A percentile compares a stretch with the other conserved stretches of the same genome.
Evolutionary conservation across 2,113 vertebrate species (phyloP).

Genomic region (Oenanthe melanoleuca): DNA sequence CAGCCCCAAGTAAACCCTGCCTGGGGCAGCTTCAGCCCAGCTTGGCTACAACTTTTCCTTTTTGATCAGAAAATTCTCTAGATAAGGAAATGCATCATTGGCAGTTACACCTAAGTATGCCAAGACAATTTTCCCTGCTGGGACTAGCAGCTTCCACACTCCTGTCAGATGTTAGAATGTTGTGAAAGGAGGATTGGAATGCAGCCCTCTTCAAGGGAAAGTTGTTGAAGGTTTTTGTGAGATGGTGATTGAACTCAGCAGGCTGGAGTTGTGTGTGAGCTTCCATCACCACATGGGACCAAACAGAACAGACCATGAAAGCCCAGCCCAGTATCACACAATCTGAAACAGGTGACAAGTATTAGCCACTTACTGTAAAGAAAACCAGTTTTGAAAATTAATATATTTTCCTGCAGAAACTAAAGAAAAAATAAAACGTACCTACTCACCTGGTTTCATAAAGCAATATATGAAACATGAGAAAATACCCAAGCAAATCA

Average conservation of each 20-base stretch:
- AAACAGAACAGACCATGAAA: accelerated
- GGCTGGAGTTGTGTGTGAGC: background rate
- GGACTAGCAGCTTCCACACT: background rate
- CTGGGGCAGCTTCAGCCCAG: background rate
- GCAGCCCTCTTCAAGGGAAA: background rate
- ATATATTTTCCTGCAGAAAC: background rate
- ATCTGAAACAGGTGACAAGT: background rate
- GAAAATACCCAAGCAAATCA: background rate
- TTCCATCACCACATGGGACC: background rate
- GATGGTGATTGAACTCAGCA: accelerated
- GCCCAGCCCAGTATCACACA: background rate
- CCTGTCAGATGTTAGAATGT: background rate
- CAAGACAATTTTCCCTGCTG: background rate
- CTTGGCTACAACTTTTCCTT: too few species aligned
- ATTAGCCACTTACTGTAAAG: background rate
- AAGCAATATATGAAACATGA: accelerated
- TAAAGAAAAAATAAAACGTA: background rate
- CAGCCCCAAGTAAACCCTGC: background rate
- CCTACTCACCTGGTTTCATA: background rate
- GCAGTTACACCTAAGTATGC: background rate
- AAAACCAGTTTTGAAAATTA: background rate
- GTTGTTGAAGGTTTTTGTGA: accelerated
- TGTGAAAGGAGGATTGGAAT: background rate
- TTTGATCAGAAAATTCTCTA: background rate
- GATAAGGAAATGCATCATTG: background rate